A percentile compares a stretch with the other conserved stretches of the same genome.
These are phyloP conservation scores for Columba janthina DNA, from an alignment of 2,113 vertebrate genomes.

Conservation along the genomic window DNA sequence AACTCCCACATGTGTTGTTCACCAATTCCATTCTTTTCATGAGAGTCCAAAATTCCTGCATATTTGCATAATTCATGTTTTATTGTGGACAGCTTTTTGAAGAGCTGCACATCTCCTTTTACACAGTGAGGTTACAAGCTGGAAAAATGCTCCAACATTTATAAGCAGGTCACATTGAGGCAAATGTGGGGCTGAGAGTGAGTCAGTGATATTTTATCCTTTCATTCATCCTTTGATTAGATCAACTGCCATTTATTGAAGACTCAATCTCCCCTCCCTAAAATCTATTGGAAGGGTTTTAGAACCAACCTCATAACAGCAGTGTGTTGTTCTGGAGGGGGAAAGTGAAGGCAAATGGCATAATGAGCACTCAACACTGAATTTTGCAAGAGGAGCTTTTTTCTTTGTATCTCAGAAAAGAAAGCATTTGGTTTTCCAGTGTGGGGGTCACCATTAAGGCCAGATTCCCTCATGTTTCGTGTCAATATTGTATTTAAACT, in stretches of 20 bases:
- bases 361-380: background rate
- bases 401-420: background rate
- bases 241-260: background rate
- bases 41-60: background rate
- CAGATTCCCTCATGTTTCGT: background rate
- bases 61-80: constrained; percentile 4
- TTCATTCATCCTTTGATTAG: background rate
- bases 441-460: background rate
- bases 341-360: background rate
- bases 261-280: background rate
- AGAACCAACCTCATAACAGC: background rate
- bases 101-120: background rate
- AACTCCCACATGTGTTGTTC: background rate
- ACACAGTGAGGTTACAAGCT: background rate
- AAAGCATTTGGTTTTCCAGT: background rate
- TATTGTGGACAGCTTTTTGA: background rate
- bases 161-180: background rate
- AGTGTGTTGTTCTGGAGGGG: background rate
- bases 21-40: background rate
- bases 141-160: background rate
- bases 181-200: background rate
- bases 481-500: background rate
- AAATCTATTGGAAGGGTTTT: background rate
- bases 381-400: background rate
- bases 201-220: background rate